Evolutionary conservation across 53 echinoderm and acorn worm genomes (phyloP).

Genomic region (Henricia sp.): DNA sequence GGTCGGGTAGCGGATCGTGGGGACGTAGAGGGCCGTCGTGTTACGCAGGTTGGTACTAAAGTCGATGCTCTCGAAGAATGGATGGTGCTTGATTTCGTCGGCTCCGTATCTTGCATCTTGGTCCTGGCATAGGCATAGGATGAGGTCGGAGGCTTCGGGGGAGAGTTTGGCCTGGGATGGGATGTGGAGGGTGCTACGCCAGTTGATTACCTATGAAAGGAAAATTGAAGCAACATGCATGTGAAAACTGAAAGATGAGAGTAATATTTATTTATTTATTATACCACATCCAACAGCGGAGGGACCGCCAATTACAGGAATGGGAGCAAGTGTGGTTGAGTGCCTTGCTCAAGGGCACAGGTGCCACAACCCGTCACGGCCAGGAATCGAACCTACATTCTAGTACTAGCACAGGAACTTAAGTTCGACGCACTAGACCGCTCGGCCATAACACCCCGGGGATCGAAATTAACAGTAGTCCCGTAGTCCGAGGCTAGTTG

Average conservation of each 20-base stretch:
- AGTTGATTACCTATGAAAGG: constrained; percentile 80
- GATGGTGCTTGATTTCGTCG: constrained; percentile 87
- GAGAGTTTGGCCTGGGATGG: constrained; percentile 84
- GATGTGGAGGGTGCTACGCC: constrained; percentile 83
- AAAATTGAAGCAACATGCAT: not conserved
- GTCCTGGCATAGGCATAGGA: constrained; percentile 84
- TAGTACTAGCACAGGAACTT: too few relatives aligned
- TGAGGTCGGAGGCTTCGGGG: constrained; percentile 81
- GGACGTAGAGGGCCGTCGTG: constrained; percentile 81
- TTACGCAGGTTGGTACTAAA: constrained; percentile 83
- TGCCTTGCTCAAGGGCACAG: too few relatives aligned
- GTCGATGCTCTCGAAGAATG: constrained; percentile 81
- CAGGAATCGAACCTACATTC: too few relatives aligned
- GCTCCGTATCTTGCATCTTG: constrained; percentile 82
- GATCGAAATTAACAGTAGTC: too few relatives aligned
- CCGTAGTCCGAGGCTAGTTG: too few relatives aligned
- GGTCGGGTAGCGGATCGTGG: constrained; percentile 82
- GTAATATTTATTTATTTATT: too few relatives aligned
- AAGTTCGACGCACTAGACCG: too few relatives aligned
- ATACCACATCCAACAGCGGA: too few relatives aligned
- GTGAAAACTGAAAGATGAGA: not conserved
- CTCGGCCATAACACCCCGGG: too few relatives aligned
- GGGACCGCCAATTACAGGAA: too few relatives aligned
- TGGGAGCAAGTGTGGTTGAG: too few relatives aligned
- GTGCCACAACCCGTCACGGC: too few relatives aligned